Conservation (phyloP, 2,113 vertebrate species). For the Nannobrachium achirus region DNA sequence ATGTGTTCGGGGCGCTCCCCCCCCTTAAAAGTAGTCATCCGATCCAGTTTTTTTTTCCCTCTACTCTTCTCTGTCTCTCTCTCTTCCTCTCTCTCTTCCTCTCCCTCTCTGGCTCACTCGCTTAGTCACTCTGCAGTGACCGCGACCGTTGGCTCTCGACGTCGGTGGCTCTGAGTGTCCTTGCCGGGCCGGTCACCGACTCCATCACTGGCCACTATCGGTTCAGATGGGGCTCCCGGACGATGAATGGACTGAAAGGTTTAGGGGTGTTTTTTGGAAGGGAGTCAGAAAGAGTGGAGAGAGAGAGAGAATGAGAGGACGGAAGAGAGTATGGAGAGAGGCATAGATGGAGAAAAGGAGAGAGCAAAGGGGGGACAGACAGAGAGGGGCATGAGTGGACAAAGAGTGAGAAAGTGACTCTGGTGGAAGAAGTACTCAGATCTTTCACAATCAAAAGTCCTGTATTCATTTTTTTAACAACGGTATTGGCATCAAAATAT, state of each 20-base stretch:
- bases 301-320: slow-evolving; percentile 16
- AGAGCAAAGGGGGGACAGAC: slow-evolving; percentile 17
- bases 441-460: no score
- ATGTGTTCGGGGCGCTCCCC: slow-evolving; percentile 39
- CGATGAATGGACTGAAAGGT: slow-evolving; percentile 69
- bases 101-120: slow-evolving; percentile 18
- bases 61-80: no score
- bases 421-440: no score
- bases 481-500: no score
- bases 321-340: slow-evolving; percentile 4
- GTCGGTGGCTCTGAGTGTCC: slow-evolving; percentile 45
- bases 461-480: no score
- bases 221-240: slow-evolving; percentile 32
- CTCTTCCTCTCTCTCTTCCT: background rate
- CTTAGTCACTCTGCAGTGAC: slow-evolving; percentile 30
- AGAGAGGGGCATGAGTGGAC: slow-evolving; percentile 14
- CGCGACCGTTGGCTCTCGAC: slow-evolving; percentile 31
- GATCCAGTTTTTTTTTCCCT: slow-evolving; percentile 30
- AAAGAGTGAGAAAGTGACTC: background rate
- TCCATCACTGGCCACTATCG: slow-evolving; percentile 41
- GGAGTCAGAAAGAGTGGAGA: slow-evolving; percentile 21
- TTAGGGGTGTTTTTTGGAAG: slow-evolving; percentile 47
- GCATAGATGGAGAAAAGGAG: slow-evolving; percentile 30
- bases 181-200: slow-evolving; percentile 50
- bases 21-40: slow-evolving; percentile 46